Percentiles rank a stretch among this genome's conserved stretches.
Conservation (phyloP, 2,113 vertebrate genomes). For the Dermatemys mawii region DNA sequence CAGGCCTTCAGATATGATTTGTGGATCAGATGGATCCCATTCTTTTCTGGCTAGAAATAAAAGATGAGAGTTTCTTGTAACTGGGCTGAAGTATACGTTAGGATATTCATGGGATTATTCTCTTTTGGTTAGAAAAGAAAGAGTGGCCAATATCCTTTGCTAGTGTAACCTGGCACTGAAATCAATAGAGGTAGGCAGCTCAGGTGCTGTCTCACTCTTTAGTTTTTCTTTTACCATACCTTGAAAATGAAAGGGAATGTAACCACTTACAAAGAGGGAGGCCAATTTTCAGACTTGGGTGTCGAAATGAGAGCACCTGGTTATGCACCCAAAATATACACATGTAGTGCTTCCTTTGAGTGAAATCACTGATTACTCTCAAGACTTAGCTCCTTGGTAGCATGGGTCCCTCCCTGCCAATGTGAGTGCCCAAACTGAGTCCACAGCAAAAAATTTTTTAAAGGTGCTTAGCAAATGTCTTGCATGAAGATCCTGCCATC, state of each 20-base stretch:
- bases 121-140: not conserved
- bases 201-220: too few relatives aligned
- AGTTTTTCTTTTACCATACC: not conserved
- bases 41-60: slow-evolving; percentile 88
- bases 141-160: not conserved
- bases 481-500: not conserved
- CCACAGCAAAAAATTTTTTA: not conserved
- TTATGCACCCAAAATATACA: not conserved
- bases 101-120: not conserved
- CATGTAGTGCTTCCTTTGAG: not conserved
- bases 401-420: not conserved
- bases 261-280: not conserved
- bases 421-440: not conserved
- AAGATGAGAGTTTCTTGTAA: slow-evolving; percentile 44
- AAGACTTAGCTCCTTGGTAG: not conserved
- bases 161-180: not conserved
- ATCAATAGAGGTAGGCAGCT: not conserved
- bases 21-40: slow-evolving; percentile 94
- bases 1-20: slow-evolving; percentile 96
- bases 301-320: not conserved
- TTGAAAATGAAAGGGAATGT: not conserved
- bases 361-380: not conserved
- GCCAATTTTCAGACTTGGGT: not conserved
- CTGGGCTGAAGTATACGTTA: not conserved
- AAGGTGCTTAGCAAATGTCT: not conserved